These are phyloP conservation scores for Rhadinocentrus ornatus DNA, from an alignment of 2,797 vertebrate species.

Conservation along the genomic window DNA sequence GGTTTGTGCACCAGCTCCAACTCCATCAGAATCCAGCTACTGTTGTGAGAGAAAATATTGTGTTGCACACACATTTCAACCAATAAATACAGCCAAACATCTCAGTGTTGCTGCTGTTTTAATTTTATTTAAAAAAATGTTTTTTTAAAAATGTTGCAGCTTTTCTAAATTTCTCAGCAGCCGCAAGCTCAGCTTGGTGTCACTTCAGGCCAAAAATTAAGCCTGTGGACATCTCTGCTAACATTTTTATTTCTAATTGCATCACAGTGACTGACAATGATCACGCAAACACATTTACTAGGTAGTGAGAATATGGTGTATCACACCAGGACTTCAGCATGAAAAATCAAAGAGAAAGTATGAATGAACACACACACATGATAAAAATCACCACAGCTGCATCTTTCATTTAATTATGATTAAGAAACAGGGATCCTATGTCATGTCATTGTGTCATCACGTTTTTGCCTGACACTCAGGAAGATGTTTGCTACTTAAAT, in stretches of 20 bases:
- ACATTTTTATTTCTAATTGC: not conserved
- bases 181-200: not conserved
- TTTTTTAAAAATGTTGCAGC: not conserved
- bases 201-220: not conserved
- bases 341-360: constrained; percentile 22
- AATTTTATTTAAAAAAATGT: not conserved
- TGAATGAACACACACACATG: not conserved
- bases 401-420: constrained; percentile 16
- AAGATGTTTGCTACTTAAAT: constrained; percentile 5
- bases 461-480: constrained; percentile 13
- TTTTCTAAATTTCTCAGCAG: not conserved
- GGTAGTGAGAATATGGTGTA: not conserved
- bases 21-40: too few relatives aligned
- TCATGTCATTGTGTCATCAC: constrained; percentile 13
- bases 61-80: not conserved
- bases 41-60: too few relatives aligned
- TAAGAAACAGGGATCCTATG: not conserved
- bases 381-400: not conserved
- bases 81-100: not conserved
- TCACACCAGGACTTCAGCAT: constrained; percentile 54
- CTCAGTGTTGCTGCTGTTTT: not conserved
- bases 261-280: constrained; percentile 4
- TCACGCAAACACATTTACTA: constrained; percentile 2
- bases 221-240: not conserved
- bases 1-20: not conserved